Conservation (phyloP, 1,140 invertebrate genomes). For the Cyrtorhinus lividipennis region DNA sequence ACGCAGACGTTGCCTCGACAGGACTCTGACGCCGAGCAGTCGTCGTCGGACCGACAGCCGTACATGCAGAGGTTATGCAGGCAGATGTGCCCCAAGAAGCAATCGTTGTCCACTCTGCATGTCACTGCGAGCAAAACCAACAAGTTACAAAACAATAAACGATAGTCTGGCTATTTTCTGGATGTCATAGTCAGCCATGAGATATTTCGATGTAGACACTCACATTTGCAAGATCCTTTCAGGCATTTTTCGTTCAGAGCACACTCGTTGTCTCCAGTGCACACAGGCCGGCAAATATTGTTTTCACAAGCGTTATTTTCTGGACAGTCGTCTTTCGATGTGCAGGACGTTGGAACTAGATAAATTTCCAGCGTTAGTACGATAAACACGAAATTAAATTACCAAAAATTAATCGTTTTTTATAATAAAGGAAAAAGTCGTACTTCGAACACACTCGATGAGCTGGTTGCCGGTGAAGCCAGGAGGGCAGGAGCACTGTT, state of each 20-base stretch:
- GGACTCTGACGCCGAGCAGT: conserved; percentile 66
- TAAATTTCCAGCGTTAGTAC: conserved; percentile 25
- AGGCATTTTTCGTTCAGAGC: conserved; percentile 83
- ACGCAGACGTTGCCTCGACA: conserved; percentile 63
- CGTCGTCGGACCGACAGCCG: conserved; percentile 72
- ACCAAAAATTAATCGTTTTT: too few species aligned
- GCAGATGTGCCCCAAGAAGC: conserved; percentile 80
- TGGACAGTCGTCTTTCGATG: conserved; percentile 48
- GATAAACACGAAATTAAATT: conserved; percentile 2
- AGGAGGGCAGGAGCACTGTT: conserved; percentile 64
- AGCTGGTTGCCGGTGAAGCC: conserved; percentile 75
- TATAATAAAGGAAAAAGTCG: conserved; percentile 28
- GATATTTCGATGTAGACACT: conserved; percentile 37
- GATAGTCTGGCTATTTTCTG: conserved; percentile 19
- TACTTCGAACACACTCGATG: conserved; percentile 69
- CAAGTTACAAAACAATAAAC: conserved; percentile 11
- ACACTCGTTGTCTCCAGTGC: conserved; percentile 63
- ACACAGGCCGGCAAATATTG: conserved; percentile 60
- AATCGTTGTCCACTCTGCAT: conserved; percentile 77
- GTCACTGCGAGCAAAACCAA: conserved; percentile 50
- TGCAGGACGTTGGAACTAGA: conserved; percentile 61
- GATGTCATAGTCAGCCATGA: conserved; percentile 14
- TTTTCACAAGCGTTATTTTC: conserved; percentile 53
- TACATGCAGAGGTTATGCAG: conserved; percentile 67
- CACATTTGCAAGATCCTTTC: conserved; percentile 59